Evolutionary conservation across 2,797 vertebrate genomes (phyloP), one percentile per base, ranked within the genome.

Genomic region (Amazona finschi): DNA sequence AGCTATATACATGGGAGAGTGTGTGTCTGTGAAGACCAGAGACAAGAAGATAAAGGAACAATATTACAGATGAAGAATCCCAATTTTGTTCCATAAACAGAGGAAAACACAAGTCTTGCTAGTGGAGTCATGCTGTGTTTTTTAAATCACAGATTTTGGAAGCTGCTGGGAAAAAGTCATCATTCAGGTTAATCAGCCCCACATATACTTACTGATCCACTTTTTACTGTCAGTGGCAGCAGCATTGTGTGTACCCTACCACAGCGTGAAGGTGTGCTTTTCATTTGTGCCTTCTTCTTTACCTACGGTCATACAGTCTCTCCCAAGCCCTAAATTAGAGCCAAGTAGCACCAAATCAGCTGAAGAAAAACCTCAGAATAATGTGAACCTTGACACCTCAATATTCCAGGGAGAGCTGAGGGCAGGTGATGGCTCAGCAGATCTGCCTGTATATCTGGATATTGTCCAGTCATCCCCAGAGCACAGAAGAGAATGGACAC

Each of bases 111-210:
- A 69, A n/a, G 7, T 31, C 13, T 70, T 55, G 7, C 47, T 61
- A 50, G 36, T 5, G 47, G 43, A 82, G 33, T 72, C 74, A 41
- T 0, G 0, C 53, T 69, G 70, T 0, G 0, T 2, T 78, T 92
- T 78, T 92, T 31, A 84, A 86, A 70, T 66, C 30, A 24, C 43
- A 72, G 49, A 76, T 67, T 87, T 76, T 25, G 28, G 64, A 90
- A 89, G 43, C 46, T 66, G 50, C 43, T 52, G 17, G 24, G 20
- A 31, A 5, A 49, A 78, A 93, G n/a, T 8, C 9, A 8, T 22
- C 62, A 70, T 50, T 79, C 50, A n/a, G 74, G 55, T 66, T 78
- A 78, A 71, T 69, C 46, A 62, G 43, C 20, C 14, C 43, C 64
- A 64, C 46, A 62, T 43, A 62, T 33, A 90, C 19, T 39, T 53